Evolutionary conservation across 2,113 vertebrate genomes (phyloP).

Genomic region (Trematocara marginatum): DNA sequence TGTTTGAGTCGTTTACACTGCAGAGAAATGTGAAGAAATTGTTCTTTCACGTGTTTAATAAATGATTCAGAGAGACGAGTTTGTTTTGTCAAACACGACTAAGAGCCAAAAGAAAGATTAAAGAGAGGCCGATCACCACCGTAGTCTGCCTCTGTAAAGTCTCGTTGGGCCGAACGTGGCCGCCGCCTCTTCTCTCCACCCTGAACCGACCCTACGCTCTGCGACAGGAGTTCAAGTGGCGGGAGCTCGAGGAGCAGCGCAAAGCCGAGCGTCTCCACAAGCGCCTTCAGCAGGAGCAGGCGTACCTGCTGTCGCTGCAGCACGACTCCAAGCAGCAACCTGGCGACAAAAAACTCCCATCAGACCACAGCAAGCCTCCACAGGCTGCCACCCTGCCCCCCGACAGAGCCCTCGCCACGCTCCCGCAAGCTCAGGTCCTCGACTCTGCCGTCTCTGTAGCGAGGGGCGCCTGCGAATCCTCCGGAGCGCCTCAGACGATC

Average conservation of each 20-base stretch:
- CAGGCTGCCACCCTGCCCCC: constrained; percentile 47
- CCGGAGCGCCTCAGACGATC: neutral
- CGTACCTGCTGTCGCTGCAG: constrained; percentile 92
- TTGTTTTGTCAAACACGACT: neutral
- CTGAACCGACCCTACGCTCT: constrained; percentile 35
- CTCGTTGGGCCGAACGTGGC: neutral
- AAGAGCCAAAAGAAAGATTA: neutral
- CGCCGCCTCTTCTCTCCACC: neutral
- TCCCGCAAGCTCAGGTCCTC: constrained; percentile 57
- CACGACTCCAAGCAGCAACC: constrained; percentile 78
- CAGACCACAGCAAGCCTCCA: constrained; percentile 25
- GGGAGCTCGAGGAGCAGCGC: constrained; percentile 93
- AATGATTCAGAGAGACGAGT: neutral
- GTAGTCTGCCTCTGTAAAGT: neutral
- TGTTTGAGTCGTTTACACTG: neutral
- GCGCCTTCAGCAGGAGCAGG: constrained; percentile 93
- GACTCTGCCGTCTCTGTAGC: neutral
- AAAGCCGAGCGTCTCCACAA: constrained; percentile 93
- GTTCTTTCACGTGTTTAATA: neutral
- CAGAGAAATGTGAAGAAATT: neutral
- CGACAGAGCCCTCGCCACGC: constrained; percentile 1
- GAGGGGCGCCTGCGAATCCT: neutral
- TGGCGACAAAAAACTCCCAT: constrained; percentile 31
- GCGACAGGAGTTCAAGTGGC: constrained; percentile 93
- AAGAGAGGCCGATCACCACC: neutral